Evolutionary conservation across 2,888 invertebrate genomes (phyloP).

Genomic region (Drosophila stalkeri): DNA sequence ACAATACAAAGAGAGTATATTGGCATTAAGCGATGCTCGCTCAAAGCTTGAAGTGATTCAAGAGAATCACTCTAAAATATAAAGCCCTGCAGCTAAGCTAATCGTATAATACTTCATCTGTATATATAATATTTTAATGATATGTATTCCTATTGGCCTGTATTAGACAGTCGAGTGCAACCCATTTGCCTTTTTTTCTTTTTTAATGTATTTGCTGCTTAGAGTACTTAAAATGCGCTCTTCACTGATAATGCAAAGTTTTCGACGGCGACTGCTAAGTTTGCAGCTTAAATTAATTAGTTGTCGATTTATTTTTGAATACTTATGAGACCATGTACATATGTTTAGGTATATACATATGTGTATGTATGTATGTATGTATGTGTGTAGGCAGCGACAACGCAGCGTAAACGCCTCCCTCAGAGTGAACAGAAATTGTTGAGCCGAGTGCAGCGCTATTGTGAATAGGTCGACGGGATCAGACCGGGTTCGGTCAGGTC

Average conservation of each 20-base stretch:
- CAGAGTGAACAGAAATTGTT: slow-evolving; percentile 24
- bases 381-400: slow-evolving; percentile 6
- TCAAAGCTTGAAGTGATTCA: neutral
- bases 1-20: neutral
- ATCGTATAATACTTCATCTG: neutral
- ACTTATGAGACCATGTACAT: neutral
- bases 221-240: slow-evolving; percentile 18
- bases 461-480: slow-evolving; percentile 21
- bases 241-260: slow-evolving; percentile 36
- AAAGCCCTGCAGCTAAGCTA: neutral
- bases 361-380: neutral
- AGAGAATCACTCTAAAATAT: neutral
- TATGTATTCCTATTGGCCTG: neutral
- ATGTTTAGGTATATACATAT: too few relatives aligned
- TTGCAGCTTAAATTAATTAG: slow-evolving; percentile 44
- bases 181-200: neutral
- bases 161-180: neutral
- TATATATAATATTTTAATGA: neutral
- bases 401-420: slow-evolving; percentile 39
- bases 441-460: slow-evolving; percentile 15
- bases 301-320: slow-evolving; percentile 52
- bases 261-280: slow-evolving; percentile 1
- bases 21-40: neutral
- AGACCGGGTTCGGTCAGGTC: slow-evolving; percentile 7
- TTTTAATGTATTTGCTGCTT: neutral